phyloP scores from a whole-genome alignment of 1,140 invertebrate genomes.

The Acromyrmex charruanus region DNA sequence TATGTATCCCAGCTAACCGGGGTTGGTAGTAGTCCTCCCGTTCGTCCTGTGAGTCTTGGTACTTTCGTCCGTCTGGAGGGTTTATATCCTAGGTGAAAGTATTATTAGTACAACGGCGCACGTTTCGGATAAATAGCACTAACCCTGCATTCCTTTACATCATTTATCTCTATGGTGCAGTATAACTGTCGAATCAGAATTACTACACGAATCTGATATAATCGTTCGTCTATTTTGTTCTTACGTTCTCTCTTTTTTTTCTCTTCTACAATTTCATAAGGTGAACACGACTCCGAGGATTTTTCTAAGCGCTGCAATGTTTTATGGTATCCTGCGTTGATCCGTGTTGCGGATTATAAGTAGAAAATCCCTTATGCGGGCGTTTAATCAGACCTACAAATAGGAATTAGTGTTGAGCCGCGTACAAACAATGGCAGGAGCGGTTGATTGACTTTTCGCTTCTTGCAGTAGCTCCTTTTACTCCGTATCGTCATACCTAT shows the following conservation, averaged over 20 bases:
- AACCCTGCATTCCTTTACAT: conserved; percentile 39
- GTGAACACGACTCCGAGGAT: not conserved
- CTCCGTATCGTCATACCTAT: conserved; percentile 61
- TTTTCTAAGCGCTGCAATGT: conserved; percentile 45
- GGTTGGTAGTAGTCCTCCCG: conserved; percentile 56
- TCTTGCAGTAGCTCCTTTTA: conserved; percentile 38
- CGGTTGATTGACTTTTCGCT: conserved; percentile 85
- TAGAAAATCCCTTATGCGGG: conserved; percentile 81
- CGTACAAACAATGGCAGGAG: conserved; percentile 82
- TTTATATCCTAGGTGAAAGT: conserved; percentile 78
- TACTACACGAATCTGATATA: conserved; percentile 26
- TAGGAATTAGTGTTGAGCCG: conserved; percentile 84
- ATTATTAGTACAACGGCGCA: conserved; percentile 69
- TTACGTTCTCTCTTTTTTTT: not conserved
- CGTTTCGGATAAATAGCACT: conserved; percentile 39
- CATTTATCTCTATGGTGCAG: conserved; percentile 12
- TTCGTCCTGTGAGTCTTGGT: conserved; percentile 47
- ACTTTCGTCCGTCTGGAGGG: conserved; percentile 77
- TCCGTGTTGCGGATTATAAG: conserved; percentile 83
- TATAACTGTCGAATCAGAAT: conserved; percentile 18
- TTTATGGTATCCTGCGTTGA: conserved; percentile 63
- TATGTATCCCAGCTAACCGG: conserved; percentile 75
- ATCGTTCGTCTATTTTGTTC: conserved; percentile 28
- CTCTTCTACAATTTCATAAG: not conserved
- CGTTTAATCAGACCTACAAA: conserved; percentile 84